Evolutionary conservation across 2,888 invertebrate genomes (phyloP).

Genomic region (Gastrophysa polygoni): DNA sequence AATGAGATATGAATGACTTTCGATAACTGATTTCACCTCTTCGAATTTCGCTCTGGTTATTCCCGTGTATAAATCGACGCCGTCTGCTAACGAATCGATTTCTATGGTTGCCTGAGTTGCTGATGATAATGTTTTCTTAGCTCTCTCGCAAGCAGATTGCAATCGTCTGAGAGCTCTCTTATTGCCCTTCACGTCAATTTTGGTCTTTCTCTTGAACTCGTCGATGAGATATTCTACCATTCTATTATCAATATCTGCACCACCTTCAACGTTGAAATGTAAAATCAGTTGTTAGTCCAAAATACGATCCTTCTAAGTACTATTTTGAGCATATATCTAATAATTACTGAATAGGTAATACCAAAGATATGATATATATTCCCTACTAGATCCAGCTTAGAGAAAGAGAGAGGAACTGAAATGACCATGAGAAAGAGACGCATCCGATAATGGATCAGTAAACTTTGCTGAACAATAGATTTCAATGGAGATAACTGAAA

Average conservation of each 20-base stretch:
- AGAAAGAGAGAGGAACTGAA: too few species aligned
- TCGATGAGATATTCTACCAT: conserved; percentile 62
- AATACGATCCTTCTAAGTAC: too few species aligned
- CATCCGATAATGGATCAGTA: too few species aligned
- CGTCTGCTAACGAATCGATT: conserved; percentile 66
- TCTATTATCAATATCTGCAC: conserved; percentile 63
- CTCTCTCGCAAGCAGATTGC: conserved; percentile 68
- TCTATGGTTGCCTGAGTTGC: conserved; percentile 65
- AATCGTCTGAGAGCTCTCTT: conserved; percentile 65
- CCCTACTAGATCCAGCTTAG: too few species aligned
- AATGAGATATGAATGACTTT: too few species aligned
- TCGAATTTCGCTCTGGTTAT: conserved; percentile 70
- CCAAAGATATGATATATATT: too few species aligned
- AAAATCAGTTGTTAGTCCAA: too few species aligned
- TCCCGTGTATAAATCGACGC: conserved; percentile 65
- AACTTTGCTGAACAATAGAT: too few species aligned
- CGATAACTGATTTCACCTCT: conserved; percentile 62
- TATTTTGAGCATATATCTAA: too few species aligned
- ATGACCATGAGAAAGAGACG: too few species aligned
- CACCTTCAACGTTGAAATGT: conserved; percentile 45
- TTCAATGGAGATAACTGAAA: too few species aligned
- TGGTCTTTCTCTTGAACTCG: conserved; percentile 64
- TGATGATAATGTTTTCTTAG: conserved; percentile 66
- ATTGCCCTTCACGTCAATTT: conserved; percentile 57
- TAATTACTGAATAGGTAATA: too few species aligned